Conservation (phyloP, 1,140 invertebrate genomes). For the Drosophila persimilis region DNA sequence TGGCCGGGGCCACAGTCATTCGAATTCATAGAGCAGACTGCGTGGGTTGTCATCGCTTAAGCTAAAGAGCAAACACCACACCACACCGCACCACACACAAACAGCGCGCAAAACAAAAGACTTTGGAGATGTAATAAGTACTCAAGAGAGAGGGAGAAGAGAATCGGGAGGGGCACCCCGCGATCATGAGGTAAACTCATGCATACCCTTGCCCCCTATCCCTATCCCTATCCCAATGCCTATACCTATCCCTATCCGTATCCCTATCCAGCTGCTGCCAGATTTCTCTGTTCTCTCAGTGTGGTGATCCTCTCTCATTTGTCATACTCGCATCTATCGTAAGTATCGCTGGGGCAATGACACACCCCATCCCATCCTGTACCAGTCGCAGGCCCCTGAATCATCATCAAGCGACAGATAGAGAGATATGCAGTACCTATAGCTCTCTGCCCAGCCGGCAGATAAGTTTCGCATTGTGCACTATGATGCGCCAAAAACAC, state of each 20-base stretch:
- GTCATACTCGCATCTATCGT: no score
- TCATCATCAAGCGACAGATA: no score
- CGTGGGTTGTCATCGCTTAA: constrained; percentile 61
- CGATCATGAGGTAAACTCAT: not conserved
- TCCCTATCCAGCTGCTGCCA: no score
- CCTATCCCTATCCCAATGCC: no score
- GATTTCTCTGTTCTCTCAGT: no score
- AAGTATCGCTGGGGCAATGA: not conserved
- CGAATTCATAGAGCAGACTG: constrained; percentile 76
- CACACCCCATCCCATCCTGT: not conserved
- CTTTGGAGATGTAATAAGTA: constrained; percentile 32
- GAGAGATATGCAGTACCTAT: no score
- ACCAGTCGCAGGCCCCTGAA: not conserved
- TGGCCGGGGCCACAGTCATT: constrained; percentile 66
- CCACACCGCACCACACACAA: constrained; percentile 1
- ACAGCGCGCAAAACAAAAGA: constrained; percentile 56
- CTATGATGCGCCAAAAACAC: constrained; percentile 45
- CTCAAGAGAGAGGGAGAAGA: constrained; percentile 12
- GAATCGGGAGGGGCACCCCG: not conserved
- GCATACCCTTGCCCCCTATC: constrained; percentile 22
- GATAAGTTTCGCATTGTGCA: constrained; percentile 63
- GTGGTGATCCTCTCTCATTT: no score
- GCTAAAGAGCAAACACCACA: constrained; percentile 61
- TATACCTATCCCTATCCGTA: not conserved
- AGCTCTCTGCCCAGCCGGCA: constrained; percentile 1